Percentiles rank a stretch among this genome's conserved stretches.
These are phyloP conservation scores for Nemapogon koenigi DNA, from an alignment of 2,888 invertebrate species.

Conservation along the genomic window DNA sequence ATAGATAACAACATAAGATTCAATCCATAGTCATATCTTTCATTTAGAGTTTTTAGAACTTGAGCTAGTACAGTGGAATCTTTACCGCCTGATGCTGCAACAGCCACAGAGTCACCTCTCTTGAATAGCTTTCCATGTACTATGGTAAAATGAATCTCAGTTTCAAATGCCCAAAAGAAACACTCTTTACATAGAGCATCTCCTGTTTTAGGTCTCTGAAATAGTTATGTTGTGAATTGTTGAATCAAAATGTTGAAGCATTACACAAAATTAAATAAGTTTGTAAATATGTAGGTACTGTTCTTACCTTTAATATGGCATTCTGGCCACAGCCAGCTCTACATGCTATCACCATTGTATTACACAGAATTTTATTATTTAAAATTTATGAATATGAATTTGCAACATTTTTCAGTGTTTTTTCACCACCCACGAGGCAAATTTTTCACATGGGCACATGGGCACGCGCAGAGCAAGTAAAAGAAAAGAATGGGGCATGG, in stretches of 20 bases:
- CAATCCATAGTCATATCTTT: slow-evolving; percentile 88
- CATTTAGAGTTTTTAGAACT: slow-evolving; percentile 89
- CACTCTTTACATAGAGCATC: slow-evolving; percentile 94
- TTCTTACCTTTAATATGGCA: slow-evolving; percentile 75
- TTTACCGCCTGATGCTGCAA: slow-evolving; percentile 93
- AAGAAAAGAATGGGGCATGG: too few relatives aligned
- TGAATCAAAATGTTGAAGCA: not conserved
- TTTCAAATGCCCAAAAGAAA: slow-evolving; percentile 92
- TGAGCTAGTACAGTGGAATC: slow-evolving; percentile 98
- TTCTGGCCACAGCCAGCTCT: slow-evolving; percentile 76
- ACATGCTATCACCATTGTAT: slow-evolving; percentile 72
- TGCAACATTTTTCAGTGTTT: too few relatives aligned
- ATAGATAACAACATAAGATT: slow-evolving; percentile 92
- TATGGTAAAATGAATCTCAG: slow-evolving; percentile 94
- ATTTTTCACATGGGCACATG: too few relatives aligned
- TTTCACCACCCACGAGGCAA: too few relatives aligned
- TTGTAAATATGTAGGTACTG: slow-evolving; percentile 1
- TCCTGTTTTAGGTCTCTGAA: slow-evolving; percentile 88
- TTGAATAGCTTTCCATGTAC: slow-evolving; percentile 80
- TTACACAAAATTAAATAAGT: slow-evolving; percentile 9
- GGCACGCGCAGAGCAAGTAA: too few relatives aligned
- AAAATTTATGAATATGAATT: too few relatives aligned
- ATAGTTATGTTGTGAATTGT: slow-evolving; percentile 15
- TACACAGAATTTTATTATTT: not conserved
- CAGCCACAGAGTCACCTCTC: slow-evolving; percentile 84